Conservation (phyloP, 2,888 invertebrate genomes). For the Nemurella pictetii region DNA sequence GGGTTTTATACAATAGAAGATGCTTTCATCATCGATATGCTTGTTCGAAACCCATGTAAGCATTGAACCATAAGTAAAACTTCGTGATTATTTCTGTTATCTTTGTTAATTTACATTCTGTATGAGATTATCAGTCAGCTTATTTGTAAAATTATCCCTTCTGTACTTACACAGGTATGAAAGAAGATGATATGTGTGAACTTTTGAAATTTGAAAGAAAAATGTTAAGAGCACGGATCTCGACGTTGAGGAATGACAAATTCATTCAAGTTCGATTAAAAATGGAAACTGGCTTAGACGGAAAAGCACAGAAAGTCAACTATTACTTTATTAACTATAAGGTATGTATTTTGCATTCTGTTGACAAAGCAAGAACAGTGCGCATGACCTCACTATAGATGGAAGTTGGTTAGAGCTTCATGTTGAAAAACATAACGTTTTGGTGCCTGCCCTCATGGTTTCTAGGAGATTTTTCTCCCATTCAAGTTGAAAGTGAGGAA, state of each 20-base stretch:
- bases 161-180: slow-evolving; percentile 64
- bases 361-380: no score
- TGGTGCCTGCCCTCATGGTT: no score
- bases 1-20: slow-evolving; percentile 95
- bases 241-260: slow-evolving; percentile 86
- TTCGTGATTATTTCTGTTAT: neutral
- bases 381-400: no score
- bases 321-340: slow-evolving; percentile 98
- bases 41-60: slow-evolving; percentile 91
- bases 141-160: neutral
- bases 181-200: slow-evolving; percentile 88
- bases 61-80: slow-evolving; percentile 43
- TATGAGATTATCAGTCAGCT: neutral
- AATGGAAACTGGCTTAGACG: slow-evolving; percentile 94
- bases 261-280: slow-evolving; percentile 89
- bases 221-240: slow-evolving; percentile 85
- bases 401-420: no score
- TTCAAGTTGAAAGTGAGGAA: no score
- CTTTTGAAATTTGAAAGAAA: slow-evolving; percentile 91
- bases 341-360: no score
- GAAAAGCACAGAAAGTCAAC: slow-evolving; percentile 93
- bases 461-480: no score
- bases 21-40: slow-evolving; percentile 91
- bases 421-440: no score
- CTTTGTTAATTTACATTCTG: neutral